phyloP scores from a whole-genome alignment of 2,888 invertebrate genomes.

The Piscicola geometra region DNA sequence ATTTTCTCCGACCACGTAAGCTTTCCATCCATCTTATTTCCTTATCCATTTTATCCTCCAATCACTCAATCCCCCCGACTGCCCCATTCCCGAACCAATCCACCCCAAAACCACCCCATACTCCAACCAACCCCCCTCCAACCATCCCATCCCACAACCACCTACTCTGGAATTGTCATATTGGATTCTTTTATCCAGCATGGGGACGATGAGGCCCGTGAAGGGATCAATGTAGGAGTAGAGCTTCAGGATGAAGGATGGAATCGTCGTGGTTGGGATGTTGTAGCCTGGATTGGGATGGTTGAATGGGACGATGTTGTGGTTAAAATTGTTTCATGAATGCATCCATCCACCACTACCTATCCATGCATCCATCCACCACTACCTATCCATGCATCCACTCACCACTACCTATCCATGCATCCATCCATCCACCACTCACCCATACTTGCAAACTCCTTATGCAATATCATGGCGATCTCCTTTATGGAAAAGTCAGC shows the following conservation, averaged over 20 bases:
- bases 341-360: not conserved
- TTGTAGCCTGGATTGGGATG: slow-evolving; percentile 47
- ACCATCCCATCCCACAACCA: not conserved
- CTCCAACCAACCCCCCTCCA: too few relatives aligned
- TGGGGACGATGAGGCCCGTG: slow-evolving; percentile 55
- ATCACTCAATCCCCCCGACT: too few relatives aligned
- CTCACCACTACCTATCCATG: not conserved
- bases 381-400: not conserved
- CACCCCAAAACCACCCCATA: too few relatives aligned
- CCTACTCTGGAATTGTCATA: slow-evolving; percentile 12
- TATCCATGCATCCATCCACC: too few relatives aligned
- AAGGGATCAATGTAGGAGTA: slow-evolving; percentile 56
- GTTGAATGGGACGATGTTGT: too few relatives aligned
- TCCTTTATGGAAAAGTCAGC: slow-evolving; percentile 58
- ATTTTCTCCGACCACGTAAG: too few relatives aligned
- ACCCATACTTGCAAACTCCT: slow-evolving; percentile 59
- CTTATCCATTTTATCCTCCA: too few relatives aligned
- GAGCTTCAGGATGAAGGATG: slow-evolving; percentile 55
- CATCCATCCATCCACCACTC: slow-evolving; percentile 18
- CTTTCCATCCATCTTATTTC: too few relatives aligned
- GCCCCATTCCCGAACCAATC: too few relatives aligned
- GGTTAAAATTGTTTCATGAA: too few relatives aligned
- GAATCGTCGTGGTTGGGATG: slow-evolving; percentile 55
- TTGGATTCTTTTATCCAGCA: slow-evolving; percentile 1
- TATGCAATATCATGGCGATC: slow-evolving; percentile 57